Evolutionary conservation across 2,797 vertebrate species (phyloP), one percentile per base, ranked within the genome.

Genomic region (Synanceia verrucosa): DNA sequence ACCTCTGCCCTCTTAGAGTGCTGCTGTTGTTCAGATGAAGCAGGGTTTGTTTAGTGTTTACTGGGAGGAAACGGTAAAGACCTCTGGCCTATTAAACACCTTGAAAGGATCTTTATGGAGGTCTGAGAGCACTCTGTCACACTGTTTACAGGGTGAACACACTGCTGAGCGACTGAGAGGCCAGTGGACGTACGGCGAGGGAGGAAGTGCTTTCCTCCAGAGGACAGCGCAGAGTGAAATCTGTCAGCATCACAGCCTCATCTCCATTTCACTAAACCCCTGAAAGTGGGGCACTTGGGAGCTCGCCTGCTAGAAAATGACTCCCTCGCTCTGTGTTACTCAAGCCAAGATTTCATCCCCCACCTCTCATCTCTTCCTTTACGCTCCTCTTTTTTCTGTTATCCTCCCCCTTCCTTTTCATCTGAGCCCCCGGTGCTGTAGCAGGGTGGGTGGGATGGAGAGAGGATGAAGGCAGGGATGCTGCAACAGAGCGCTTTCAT

Each of bases 401-500:
- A 57, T 71, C 79, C 70, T 43, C 66, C 69, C 63, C 29, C 58
- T 26, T 53, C 51, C 28, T 67, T 85, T 75, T 66, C 41, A 68
- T 69, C 73, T 73, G 61, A 37, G 76, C 76, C 78, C 29, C 51
- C 0, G 36, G 71, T 68, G 79, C 59, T 63, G 31, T 39, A 50
- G 48, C 12, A 14, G 72, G 65, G 59, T 70, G 76, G 80, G 72
- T 33, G 76, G 81, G 70, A 77, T 76, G 59, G 51, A 78, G 74
- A 65, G 70, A 23, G 62, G 85, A 86, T 84, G 64, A 84, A 79
- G 82, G 68, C 68, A 65, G 53, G 53, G 68, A 68, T 18, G 73
- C 73, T 26, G 81, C 78, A 78, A 29, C 78, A 50, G 36, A 71
- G 73, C 19, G n/a, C 86, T 89, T 87, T 91, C 79, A 89, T 87